These are phyloP conservation scores for Oceanodroma leucorhoa DNA, from an alignment of 2,797 vertebrate genomes.

Conservation along the genomic window DNA sequence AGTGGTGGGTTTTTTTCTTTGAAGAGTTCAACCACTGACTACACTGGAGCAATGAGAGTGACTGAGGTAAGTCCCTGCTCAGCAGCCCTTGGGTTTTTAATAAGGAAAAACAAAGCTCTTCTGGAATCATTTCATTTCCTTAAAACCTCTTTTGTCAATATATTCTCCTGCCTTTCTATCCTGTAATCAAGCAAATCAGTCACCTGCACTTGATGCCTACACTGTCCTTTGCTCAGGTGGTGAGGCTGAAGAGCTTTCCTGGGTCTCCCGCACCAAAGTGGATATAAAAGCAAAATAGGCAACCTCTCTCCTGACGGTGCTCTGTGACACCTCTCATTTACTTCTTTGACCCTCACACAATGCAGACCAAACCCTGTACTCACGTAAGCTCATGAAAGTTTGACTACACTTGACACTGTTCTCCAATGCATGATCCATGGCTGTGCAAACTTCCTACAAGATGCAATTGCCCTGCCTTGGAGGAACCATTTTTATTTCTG, in stretches of 20 bases:
- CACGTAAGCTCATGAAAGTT: neutral
- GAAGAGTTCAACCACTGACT: neutral
- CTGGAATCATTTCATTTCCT: neutral
- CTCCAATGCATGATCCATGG: neutral
- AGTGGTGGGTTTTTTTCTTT: neutral
- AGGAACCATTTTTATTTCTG: neutral
- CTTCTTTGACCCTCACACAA: neutral
- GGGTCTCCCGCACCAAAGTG: accelerated
- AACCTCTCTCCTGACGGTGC: neutral
- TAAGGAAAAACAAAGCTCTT: neutral
- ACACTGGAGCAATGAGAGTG: neutral
- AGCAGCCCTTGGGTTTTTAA: neutral
- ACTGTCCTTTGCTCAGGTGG: neutral
- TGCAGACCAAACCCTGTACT: neutral
- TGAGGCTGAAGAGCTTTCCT: neutral
- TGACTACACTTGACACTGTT: neutral
- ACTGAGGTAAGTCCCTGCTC: neutral
- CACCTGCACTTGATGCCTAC: neutral
- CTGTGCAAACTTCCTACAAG: neutral
- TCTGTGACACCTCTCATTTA: neutral
- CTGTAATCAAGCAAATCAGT: neutral
- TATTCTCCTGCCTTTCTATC: neutral
- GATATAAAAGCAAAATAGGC: neutral
- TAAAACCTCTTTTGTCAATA: neutral
- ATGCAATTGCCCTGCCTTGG: neutral